Base-by-base conservation (phyloP, 23 tunicate species). In the Halocynthia roretzi region DNA sequence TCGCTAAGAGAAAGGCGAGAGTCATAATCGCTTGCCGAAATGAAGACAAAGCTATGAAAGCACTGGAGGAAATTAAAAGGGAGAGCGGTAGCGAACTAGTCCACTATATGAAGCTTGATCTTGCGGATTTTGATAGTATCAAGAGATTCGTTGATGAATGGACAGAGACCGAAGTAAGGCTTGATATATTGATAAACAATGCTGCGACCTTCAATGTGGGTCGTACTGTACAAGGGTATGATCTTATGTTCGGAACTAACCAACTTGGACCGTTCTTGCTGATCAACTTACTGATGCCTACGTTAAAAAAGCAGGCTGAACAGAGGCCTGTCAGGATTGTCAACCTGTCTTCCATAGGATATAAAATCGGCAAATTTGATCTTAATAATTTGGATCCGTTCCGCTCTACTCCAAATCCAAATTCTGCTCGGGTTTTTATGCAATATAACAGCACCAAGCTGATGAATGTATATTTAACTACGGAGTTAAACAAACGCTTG, bases 21-120 rank as follows among this genome's bases (percentile, higher is more conserved):
- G 78, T 74, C 17, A 74, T 74, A 10, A 74, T 74, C 8, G 78
- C 78, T 0, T 74, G 78, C 67, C 17, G 78, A 53, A 74, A 74
- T 55, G 17, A 17, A 21, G 17, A 14, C 20, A 74, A 74, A 31
- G 78, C 78, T 20, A 53, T 53, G 55, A 53, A 53, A 14, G 78
- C 78, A 53, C 64, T 74, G 62, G 23, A 14, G 0, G 78, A 53
- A 5, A 54, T 74, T 10, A 52, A 53, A 11, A 52, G 0, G 56
- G 54, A 52, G 5, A 74, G 62, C 5, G 67, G 67, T 12, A 74
- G 18, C 2, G 56, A 52, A 2, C 14, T 14, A 44, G 78, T 74
- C 54, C 10, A 15, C 8, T 74, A 49, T 53, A 54, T 74, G 50
- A 53, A 50, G 7, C 58, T 74, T 8, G 78, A 74, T 4, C 6